A percentile compares a stretch with the other conserved stretches of the same genome.
phyloP scores from a whole-genome alignment of 1,140 invertebrate species.

The Gryon sp. region DNA sequence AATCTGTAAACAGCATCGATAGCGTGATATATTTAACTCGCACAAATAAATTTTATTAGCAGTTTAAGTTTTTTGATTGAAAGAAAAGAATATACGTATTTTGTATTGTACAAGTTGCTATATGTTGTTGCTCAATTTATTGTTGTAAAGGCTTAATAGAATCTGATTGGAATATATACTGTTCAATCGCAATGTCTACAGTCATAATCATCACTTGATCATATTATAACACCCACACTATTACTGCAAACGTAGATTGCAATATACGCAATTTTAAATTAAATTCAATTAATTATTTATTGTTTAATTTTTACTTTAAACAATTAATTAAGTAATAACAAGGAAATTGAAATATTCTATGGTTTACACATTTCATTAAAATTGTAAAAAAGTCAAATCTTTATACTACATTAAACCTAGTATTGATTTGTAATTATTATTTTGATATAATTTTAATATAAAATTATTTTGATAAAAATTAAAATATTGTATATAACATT shows the following conservation, averaged over 20 bases:
- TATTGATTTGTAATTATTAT: no score
- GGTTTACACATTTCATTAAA: no score
- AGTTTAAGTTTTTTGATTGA: background rate
- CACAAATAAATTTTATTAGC: no score
- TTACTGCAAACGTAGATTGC: conserved; percentile 13
- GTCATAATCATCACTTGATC: conserved; percentile 49
- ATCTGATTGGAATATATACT: conserved; percentile 71
- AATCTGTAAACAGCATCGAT: no score
- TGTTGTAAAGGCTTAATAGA: conserved; percentile 63
- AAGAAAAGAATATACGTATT: background rate
- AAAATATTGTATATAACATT: no score
- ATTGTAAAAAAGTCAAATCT: no score
- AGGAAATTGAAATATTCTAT: no score
- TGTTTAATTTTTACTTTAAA: background rate
- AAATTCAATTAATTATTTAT: background rate
- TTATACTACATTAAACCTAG: no score
- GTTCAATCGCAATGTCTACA: conserved; percentile 67
- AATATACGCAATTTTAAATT: background rate
- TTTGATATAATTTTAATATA: background rate
- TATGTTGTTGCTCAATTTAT: conserved; percentile 60
- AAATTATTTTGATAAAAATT: background rate
- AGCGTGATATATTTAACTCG: no score
- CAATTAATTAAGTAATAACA: no score
- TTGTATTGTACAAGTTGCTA: background rate
- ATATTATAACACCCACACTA: conserved; percentile 63